A percentile compares a stretch with the other conserved stretches of the same genome.
Conservation (phyloP, 1,140 invertebrate genomes). For the Elysia chlorotica region DNA sequence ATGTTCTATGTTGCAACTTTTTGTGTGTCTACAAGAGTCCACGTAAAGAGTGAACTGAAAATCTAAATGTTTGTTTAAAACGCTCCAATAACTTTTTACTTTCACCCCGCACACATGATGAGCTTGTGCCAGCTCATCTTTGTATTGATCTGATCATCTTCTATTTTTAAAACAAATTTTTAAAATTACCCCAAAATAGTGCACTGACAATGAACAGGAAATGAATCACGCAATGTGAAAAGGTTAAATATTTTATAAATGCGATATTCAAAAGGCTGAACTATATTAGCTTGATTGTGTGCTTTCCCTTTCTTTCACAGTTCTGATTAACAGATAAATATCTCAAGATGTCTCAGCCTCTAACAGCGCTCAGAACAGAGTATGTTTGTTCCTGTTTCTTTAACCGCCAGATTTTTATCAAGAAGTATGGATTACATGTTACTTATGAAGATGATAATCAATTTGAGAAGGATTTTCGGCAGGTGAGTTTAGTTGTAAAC, state of each 20-base stretch:
- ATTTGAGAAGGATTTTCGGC: slow-evolving; percentile 12
- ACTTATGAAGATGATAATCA: slow-evolving; percentile 7
- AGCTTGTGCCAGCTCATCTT: no score
- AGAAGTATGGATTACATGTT: slow-evolving; percentile 8
- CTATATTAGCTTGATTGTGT: neutral
- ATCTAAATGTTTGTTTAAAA: no score
- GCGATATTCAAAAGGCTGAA: neutral
- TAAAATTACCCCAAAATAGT: no score
- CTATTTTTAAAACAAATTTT: no score
- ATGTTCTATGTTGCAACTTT: no score
- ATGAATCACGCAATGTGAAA: neutral
- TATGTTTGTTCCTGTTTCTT: slow-evolving; percentile 10
- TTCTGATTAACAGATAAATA: neutral
- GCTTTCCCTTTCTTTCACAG: neutral
- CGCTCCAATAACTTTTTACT: no score
- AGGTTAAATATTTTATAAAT: neutral
- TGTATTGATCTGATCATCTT: no score
- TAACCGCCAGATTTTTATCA: slow-evolving; percentile 7
- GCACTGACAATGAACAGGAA: neutral
- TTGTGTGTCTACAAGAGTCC: no score
- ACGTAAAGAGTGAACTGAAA: no score
- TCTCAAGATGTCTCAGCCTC: neutral
- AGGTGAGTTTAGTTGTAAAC: neutral
- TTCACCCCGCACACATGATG: no score
- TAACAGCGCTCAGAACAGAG: neutral